These are phyloP conservation scores for Hydrozoanthus gracilis DNA, from an alignment of 92 coral and sea anemone species.

Conservation along the genomic window DNA sequence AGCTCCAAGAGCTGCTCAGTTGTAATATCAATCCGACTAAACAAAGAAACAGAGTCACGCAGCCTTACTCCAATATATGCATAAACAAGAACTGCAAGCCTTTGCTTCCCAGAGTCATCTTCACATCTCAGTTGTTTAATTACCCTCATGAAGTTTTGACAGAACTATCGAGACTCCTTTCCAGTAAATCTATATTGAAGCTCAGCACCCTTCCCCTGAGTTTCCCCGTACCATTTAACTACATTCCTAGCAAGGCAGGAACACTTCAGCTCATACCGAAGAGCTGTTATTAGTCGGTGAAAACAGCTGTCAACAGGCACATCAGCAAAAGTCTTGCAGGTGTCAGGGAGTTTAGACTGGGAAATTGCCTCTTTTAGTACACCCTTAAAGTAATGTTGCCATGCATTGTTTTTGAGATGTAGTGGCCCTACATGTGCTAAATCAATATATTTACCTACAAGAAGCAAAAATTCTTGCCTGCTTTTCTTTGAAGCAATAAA, in stretches of 20 bases:
- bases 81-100: slow-evolving; percentile 54
- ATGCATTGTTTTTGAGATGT: slow-evolving; percentile 10
- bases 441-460: too few species aligned
- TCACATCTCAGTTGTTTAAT: slow-evolving; percentile 56
- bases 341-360: slow-evolving; percentile 56
- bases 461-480: too few species aligned
- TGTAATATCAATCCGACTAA: slow-evolving; percentile 58
- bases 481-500: too few species aligned
- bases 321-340: slow-evolving; percentile 60
- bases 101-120: slow-evolving; percentile 61
- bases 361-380: slow-evolving; percentile 57
- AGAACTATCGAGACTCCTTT: slow-evolving; percentile 63
- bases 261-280: slow-evolving; percentile 49
- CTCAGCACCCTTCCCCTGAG: slow-evolving; percentile 59
- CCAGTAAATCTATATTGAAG: slow-evolving; percentile 73
- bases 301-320: slow-evolving; percentile 60
- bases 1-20: slow-evolving; percentile 52
- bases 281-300: slow-evolving; percentile 53
- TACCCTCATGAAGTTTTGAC: slow-evolving; percentile 68
- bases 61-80: slow-evolving; percentile 62
- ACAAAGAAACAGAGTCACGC: slow-evolving; percentile 58
- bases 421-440: slow-evolving; percentile 15
- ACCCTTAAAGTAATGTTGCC: slow-evolving; percentile 14
- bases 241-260: slow-evolving; percentile 55
- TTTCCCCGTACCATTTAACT: slow-evolving; percentile 58